A percentile compares a stretch with the other conserved stretches of the same genome.
phyloP scores from a whole-genome alignment of 2,888 invertebrate genomes.

The Baronia brevicornis region DNA sequence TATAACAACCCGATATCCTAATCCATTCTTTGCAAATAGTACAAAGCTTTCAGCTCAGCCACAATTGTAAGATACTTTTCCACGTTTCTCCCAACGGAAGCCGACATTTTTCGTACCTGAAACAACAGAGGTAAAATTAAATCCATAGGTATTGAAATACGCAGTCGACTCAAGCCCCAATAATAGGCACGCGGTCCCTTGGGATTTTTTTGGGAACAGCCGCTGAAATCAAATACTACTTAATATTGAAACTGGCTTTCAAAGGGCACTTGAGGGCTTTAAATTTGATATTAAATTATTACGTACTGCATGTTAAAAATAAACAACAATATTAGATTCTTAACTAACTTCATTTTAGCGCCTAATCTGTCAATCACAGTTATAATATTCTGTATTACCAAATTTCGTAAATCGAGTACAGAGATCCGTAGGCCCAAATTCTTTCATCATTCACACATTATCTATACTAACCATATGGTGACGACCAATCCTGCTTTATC shows the following conservation, averaged over 20 bases:
- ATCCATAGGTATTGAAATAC: slow-evolving; percentile 2
- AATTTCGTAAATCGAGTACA: too few species aligned
- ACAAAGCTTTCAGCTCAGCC: slow-evolving; percentile 2
- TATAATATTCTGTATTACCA: too few species aligned
- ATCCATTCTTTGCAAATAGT: slow-evolving; percentile 6
- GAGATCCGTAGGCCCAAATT: too few species aligned
- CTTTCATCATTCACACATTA: too few species aligned
- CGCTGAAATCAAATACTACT: slow-evolving; percentile 2
- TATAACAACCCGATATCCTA: background rate
- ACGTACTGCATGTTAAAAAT: too few species aligned
- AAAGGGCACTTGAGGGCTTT: too few species aligned
- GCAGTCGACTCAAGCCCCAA: background rate
- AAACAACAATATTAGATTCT: too few species aligned
- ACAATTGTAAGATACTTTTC: background rate
- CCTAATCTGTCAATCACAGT: too few species aligned
- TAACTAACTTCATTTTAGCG: too few species aligned
- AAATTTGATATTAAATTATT: too few species aligned
- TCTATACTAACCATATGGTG: too few species aligned
- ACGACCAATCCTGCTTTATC: too few species aligned
- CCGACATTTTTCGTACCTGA: slow-evolving; percentile 10
- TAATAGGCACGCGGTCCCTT: background rate
- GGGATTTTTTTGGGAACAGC: background rate
- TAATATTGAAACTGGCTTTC: slow-evolving; percentile 1
- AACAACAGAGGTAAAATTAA: slow-evolving; percentile 10
- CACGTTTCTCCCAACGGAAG: slow-evolving; percentile 1